These are phyloP conservation scores for Andrena trimmerana DNA, from an alignment of 2,888 invertebrate species.

Conservation along the genomic window DNA sequence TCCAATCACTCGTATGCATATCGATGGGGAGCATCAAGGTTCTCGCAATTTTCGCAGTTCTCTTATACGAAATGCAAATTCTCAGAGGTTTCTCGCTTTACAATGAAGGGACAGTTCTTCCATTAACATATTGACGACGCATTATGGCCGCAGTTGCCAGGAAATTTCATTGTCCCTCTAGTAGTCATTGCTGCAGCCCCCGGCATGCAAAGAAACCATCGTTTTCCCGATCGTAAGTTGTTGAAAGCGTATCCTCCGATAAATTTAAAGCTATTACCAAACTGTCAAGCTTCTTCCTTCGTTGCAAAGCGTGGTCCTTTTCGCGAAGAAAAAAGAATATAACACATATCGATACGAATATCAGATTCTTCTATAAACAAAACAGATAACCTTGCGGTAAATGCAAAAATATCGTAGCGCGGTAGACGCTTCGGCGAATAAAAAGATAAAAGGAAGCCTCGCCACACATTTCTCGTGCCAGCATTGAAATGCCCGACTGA, in stretches of 20 bases:
- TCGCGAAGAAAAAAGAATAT: background rate
- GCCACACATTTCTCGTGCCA: background rate
- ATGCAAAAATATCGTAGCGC: background rate
- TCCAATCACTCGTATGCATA: slow-evolving; percentile 33
- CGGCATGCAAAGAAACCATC: background rate
- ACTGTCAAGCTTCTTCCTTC: background rate
- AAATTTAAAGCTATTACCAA: no score
- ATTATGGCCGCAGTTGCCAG: background rate
- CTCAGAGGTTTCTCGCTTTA: background rate
- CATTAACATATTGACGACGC: background rate
- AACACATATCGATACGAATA: slow-evolving; percentile 29
- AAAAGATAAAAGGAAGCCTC: background rate
- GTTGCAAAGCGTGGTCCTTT: background rate
- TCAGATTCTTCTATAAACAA: slow-evolving; percentile 5
- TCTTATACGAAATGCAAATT: slow-evolving; percentile 6
- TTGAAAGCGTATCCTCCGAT: background rate
- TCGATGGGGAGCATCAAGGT: background rate
- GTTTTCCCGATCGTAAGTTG: background rate
- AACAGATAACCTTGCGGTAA: background rate
- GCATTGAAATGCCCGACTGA: slow-evolving; percentile 1
- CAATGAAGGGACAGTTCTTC: background rate
- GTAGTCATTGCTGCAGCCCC: slow-evolving; percentile 19
- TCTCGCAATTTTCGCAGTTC: slow-evolving; percentile 42
- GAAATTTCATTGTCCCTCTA: background rate
- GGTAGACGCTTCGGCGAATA: background rate